Evolutionary conservation across 2,797 vertebrate species (phyloP), one percentile per base, ranked within the genome.

Genomic region (Phoebastria nigripes): DNA sequence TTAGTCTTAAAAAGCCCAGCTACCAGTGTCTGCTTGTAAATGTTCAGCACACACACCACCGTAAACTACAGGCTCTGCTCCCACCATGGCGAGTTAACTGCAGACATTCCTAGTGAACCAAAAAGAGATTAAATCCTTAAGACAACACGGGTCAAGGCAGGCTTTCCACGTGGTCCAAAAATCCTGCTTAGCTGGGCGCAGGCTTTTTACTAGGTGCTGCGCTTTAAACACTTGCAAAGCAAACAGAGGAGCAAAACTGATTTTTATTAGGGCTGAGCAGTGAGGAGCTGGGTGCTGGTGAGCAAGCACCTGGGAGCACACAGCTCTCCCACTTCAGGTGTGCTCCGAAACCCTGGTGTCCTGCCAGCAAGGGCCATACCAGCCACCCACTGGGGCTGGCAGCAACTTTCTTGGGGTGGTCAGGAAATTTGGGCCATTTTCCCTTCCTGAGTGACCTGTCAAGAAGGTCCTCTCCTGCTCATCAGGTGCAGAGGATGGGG

Each of bases 61-160:
- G 2, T 66, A 44, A 89, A 71, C 84, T 67, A 77, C 95, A 94
- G 90, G 87, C 90, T 96, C 87, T 93, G 73, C 55, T 93, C 31
- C 17, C 66, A 82, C 76, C 63, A 7, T 15, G 58, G 73, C 47
- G 31, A 90, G 94, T 93, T 84, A 95, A 82, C 85, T 67, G 93
- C 81, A 94, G 85, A 59, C 59, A 74, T 91, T 97, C 84, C 73
- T 58, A 49, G 70, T 90, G 94, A 97, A 95, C 81, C 51, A 85
- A 81, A 86, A 87, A 89, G 83, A 95, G 73, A 95, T 91, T 33
- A 94, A 94, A 93, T 94, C 81, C 88, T 96, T 96, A 85, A 91
- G 86, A 93, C 49, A 97, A 80, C 66, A 77, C 6, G 33, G 49
- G 80, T 42, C 22, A 2, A 95, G 87, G 74, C 78, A 80, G 61